A percentile compares a stretch with the other conserved stretches of the same genome.
These are phyloP conservation scores for Paramisgurnus dabryanus DNA, from an alignment of 2,113 vertebrate species.

Conservation along the genomic window DNA sequence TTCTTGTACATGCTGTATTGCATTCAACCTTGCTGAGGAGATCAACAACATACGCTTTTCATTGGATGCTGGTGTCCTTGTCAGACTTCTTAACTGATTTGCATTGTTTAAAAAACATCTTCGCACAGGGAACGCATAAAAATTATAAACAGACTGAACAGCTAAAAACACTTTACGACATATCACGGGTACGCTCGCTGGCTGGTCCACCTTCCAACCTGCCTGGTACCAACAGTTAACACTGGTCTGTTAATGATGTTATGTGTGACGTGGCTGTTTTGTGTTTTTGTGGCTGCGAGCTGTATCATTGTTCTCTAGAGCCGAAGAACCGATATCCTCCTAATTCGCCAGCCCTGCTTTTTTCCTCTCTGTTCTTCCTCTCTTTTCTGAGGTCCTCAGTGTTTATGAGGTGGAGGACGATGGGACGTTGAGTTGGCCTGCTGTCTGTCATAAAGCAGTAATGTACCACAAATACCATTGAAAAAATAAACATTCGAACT, in stretches of 20 bases:
- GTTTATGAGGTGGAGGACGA: conserved; percentile 39
- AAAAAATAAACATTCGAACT: conserved; percentile 57
- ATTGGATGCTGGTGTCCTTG: too few species aligned
- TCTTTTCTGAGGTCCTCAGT: neutral
- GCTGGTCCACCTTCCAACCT: too few species aligned
- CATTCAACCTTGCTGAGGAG: too few species aligned
- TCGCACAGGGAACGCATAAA: too few species aligned
- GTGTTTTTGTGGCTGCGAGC: neutral
- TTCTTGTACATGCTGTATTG: too few species aligned
- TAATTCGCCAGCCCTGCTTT: neutral
- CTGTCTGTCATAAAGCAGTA: conserved; percentile 74
- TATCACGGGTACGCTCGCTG: too few species aligned
- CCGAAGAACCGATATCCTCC: neutral
- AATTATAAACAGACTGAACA: too few species aligned
- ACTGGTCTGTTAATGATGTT: neutral
- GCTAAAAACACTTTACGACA: too few species aligned
- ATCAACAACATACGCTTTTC: too few species aligned
- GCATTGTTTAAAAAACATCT: too few species aligned
- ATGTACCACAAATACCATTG: conserved; percentile 63
- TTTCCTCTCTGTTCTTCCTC: conserved; percentile 23
- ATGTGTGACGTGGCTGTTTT: neutral
- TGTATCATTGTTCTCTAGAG: neutral
- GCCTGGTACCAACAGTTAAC: too few species aligned
- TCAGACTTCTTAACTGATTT: too few species aligned
- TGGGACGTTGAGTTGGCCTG: conserved; percentile 62